phyloP scores from a whole-genome alignment of 2,113 vertebrate genomes.

The Sturnira hondurensis region DNA sequence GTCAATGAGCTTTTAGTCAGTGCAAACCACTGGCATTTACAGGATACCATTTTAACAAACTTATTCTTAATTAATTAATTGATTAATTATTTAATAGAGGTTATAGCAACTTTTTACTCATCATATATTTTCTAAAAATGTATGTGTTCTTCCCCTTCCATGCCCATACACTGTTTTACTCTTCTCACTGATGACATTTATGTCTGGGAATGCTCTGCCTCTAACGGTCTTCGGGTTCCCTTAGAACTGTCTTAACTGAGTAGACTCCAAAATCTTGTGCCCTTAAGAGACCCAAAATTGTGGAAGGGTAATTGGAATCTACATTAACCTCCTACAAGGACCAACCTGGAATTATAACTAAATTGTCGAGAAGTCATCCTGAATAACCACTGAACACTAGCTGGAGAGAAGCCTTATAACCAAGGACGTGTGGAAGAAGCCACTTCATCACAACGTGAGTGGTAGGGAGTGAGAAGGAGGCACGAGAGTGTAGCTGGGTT shows the following conservation, averaged over 20 bases:
- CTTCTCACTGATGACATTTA: background rate
- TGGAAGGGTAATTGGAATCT: no score
- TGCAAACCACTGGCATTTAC: background rate
- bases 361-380: no score
- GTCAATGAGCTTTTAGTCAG: no score
- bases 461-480: no score
- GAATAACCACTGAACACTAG: no score
- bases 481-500: no score
- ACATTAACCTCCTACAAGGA: no score
- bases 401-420: no score
- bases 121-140: background rate
- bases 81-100: background rate
- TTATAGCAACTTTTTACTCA: background rate
- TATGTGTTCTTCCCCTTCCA: background rate
- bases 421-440: no score
- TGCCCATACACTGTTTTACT: background rate
- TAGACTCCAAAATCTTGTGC: background rate
- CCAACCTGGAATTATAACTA: no score
- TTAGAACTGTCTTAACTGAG: background rate
- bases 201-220: background rate
- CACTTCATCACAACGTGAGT: no score
- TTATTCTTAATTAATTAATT: background rate
- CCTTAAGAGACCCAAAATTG: no score
- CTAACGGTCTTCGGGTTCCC: background rate
- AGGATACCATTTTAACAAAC: background rate